phyloP scores from a whole-genome alignment of 1,140 invertebrate species.

The Mizuhopecten yessoensis region DNA sequence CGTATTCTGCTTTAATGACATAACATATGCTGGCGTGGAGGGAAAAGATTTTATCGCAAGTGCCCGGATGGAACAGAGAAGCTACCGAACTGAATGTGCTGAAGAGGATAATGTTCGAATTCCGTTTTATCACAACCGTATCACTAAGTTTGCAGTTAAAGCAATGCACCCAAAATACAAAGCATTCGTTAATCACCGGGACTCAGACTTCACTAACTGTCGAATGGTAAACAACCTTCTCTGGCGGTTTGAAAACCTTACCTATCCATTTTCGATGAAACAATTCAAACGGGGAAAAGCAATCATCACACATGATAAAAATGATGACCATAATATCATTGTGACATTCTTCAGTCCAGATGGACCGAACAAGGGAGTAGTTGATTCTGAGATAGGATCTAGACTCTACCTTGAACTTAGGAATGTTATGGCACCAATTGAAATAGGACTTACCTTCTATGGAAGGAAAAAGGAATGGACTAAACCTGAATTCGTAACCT shows the following conservation, averaged over 20 bases:
- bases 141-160: constrained; percentile 57
- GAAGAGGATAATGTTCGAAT: constrained; percentile 71
- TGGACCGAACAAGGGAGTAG: constrained; percentile 59
- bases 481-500: not conserved
- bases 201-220: constrained; percentile 65
- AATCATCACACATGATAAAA: constrained; percentile 22
- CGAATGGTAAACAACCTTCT: constrained; percentile 49
- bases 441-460: constrained; percentile 55
- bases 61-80: constrained; percentile 53
- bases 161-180: constrained; percentile 68
- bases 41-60: not conserved
- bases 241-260: constrained; percentile 46
- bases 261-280: not conserved
- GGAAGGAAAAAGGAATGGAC: constrained; percentile 58
- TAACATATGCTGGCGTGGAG: not conserved
- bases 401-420: constrained; percentile 50
- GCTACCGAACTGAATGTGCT: constrained; percentile 64
- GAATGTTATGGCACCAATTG: constrained; percentile 44
- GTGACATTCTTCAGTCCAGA: constrained; percentile 60
- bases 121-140: constrained; percentile 56
- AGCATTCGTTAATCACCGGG: constrained; percentile 63
- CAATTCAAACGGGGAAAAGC: constrained; percentile 32
- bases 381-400: constrained; percentile 70
- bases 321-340: constrained; percentile 38
- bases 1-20: constrained; percentile 47